phyloP scores from a whole-genome alignment of 2,113 vertebrate species.

The Alethe castanea region DNA sequence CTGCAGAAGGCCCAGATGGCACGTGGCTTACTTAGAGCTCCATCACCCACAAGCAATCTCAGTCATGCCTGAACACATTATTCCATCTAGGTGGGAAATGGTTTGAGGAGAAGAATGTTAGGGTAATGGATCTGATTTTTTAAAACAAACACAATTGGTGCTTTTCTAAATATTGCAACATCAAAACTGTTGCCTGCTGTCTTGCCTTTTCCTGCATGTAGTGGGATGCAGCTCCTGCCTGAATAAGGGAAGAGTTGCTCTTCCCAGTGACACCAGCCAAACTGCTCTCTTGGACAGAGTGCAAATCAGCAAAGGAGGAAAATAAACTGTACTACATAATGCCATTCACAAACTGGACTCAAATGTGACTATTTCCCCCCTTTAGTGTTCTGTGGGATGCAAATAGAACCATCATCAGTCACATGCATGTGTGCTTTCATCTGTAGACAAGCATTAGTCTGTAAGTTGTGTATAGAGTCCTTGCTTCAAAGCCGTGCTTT shows the following conservation, averaged over 20 bases:
- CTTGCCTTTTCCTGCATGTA: background rate
- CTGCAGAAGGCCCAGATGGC: background rate
- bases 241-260: background rate
- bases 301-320: background rate
- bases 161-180: background rate
- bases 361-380: background rate
- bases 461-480: background rate
- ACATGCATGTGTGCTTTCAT: rapidly evolving
- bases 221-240: background rate
- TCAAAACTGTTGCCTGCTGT: background rate
- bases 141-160: background rate
- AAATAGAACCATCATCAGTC: background rate
- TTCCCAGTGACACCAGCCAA: background rate
- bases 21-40: background rate
- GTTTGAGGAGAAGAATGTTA: background rate
- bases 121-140: background rate
- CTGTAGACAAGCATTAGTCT: background rate
- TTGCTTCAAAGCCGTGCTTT: background rate
- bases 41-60: background rate
- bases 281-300: background rate
- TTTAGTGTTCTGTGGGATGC: background rate
- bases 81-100: background rate
- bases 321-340: background rate
- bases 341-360: background rate
- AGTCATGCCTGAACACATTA: background rate